phyloP scores from a whole-genome alignment of 2,113 vertebrate genomes.

The Catagonus wagneri region DNA sequence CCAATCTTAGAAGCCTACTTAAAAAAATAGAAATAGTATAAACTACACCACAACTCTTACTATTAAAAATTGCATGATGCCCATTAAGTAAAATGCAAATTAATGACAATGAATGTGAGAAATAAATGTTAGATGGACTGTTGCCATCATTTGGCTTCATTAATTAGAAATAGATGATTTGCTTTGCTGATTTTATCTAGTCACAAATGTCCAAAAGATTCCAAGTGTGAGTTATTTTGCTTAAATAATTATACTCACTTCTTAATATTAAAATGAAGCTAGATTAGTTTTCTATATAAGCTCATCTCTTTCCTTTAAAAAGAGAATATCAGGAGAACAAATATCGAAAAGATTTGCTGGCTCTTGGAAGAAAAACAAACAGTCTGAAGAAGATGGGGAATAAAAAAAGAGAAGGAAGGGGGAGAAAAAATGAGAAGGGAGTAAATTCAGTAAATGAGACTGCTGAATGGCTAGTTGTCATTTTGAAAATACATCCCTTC shows the following conservation, averaged over 20 bases:
- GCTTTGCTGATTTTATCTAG: conserved; percentile 52
- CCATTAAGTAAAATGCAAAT: conserved; percentile 81
- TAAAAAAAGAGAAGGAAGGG: neutral
- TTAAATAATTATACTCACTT: conserved; percentile 67
- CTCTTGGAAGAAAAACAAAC: neutral
- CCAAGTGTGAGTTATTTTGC: conserved; percentile 69
- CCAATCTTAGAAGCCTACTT: conserved; percentile 66
- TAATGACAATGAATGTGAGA: conserved; percentile 72
- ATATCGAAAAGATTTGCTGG: neutral
- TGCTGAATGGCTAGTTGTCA: neutral
- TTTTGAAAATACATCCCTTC: neutral
- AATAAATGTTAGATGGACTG: conserved; percentile 80
- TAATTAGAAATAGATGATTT: conserved; percentile 81
- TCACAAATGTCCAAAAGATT: conserved; percentile 55
- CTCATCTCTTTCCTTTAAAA: neutral
- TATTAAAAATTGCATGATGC: conserved; percentile 73
- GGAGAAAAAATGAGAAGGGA: neutral
- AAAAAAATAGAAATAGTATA: conserved; percentile 69
- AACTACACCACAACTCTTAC: conserved; percentile 67
- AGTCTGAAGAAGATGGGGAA: neutral
- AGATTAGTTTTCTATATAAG: conserved; percentile 21
- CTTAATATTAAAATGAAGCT: conserved; percentile 75
- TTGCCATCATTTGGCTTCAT: conserved; percentile 80
- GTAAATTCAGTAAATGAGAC: neutral
- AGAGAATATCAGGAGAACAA: conserved; percentile 5